phyloP scores from a whole-genome alignment of 2,797 vertebrate species.

The Tapera naevia region DNA sequence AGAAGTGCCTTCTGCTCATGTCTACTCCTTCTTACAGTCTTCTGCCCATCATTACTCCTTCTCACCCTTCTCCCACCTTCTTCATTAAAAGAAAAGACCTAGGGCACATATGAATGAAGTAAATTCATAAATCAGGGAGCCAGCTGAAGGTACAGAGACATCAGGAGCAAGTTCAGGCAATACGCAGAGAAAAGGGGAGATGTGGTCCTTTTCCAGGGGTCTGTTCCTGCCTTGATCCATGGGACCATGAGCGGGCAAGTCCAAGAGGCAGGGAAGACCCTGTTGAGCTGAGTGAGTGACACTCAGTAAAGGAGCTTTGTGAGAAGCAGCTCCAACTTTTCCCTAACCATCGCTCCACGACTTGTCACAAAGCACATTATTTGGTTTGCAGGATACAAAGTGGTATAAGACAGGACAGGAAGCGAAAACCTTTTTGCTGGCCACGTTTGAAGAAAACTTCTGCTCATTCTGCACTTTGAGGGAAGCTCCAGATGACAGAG shows the following conservation, averaged over 20 bases:
- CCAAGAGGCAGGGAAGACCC: neutral
- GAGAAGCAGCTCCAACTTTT: neutral
- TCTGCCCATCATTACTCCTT: neutral
- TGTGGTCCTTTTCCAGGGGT: neutral
- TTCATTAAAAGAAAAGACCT: neutral
- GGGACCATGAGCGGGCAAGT: neutral
- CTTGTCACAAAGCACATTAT: neutral
- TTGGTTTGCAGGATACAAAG: neutral
- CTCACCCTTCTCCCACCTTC: neutral
- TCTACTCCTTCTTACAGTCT: neutral
- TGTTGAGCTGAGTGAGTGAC: neutral
- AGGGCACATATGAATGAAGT: neutral
- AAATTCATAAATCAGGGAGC: neutral
- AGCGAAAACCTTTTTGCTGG: neutral
- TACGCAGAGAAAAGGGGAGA: neutral
- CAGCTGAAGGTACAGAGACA: neutral
- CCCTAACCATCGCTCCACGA: neutral
- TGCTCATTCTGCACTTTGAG: neutral
- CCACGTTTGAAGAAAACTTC: neutral
- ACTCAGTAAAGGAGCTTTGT: neutral
- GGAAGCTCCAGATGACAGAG: neutral
- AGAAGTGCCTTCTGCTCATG: neutral
- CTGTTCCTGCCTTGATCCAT: neutral
- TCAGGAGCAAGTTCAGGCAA: neutral
- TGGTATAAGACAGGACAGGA: neutral